Evolutionary conservation across 2,797 vertebrate genomes (phyloP).

Genomic region (Gastrophryne carolinensis): DNA sequence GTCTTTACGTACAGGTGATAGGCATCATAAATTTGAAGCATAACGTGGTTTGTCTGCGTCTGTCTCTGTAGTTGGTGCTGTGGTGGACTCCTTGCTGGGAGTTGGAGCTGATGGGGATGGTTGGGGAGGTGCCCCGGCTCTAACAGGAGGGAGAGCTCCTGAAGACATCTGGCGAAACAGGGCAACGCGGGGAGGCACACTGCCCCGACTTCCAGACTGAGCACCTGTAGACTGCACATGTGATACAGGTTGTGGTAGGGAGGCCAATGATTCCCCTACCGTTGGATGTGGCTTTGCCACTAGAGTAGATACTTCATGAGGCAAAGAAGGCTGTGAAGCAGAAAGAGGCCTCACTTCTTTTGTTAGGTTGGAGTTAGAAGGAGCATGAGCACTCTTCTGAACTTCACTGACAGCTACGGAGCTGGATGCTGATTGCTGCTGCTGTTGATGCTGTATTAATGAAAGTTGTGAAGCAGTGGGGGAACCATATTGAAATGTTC

Average conservation of each 20-base stretch:
- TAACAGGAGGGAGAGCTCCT: conserved; percentile 86
- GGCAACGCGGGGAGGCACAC: conserved; percentile 85
- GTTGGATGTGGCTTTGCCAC: conserved; percentile 83
- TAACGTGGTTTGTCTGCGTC: conserved; percentile 97
- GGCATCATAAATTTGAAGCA: conserved; percentile 96
- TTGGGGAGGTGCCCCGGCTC: conserved; percentile 69
- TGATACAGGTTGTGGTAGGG: conserved; percentile 77
- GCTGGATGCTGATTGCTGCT: conserved; percentile 64
- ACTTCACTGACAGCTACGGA: conserved; percentile 82
- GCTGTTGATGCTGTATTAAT: conserved; percentile 79
- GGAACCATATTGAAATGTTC: conserved; percentile 93
- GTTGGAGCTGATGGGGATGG: conserved; percentile 53
- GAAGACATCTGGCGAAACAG: conserved; percentile 98
- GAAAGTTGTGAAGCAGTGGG: conserved; percentile 91
- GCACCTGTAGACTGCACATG: conserved; percentile 74
- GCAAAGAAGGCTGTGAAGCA: conserved; percentile 95
- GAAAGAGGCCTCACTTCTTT: conserved; percentile 91
- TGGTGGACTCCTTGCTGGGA: conserved; percentile 81
- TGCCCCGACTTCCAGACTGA: conserved; percentile 76
- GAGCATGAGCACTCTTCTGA: conserved; percentile 89
- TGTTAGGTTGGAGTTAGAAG: conserved; percentile 87
- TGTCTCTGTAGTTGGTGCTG: conserved; percentile 89
- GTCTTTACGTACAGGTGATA: conserved; percentile 72
- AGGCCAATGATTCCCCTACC: conserved; percentile 89
- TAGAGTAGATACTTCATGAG: conserved; percentile 84